These are phyloP conservation scores for Syngnathus acus DNA, from an alignment of 2,797 vertebrate genomes.

Conservation along the genomic window DNA sequence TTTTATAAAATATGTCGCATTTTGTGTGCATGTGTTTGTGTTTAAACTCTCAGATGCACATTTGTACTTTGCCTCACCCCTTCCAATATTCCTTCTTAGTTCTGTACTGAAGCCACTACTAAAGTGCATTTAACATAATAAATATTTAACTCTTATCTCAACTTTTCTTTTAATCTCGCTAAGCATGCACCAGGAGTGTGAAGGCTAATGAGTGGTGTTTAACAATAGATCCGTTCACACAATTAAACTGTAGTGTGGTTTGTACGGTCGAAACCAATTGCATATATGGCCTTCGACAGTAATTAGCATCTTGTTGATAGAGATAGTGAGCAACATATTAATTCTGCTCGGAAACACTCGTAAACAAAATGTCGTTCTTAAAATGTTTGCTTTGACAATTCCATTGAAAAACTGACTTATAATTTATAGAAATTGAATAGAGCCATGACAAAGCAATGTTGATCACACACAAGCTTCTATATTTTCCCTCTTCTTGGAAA, in stretches of 20 bases:
- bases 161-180: too few relatives aligned
- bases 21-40: not conserved
- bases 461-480: slow-evolving; percentile 13
- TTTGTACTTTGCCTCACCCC: slow-evolving; percentile 10
- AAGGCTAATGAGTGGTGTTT: not conserved
- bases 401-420: not conserved
- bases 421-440: not conserved
- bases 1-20: slow-evolving; percentile 4
- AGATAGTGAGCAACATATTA: slow-evolving; percentile 41
- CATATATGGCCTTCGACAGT: slow-evolving; percentile 41
- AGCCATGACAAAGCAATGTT: slow-evolving; percentile 15
- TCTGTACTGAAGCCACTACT: not conserved
- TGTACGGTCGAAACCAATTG: slow-evolving; percentile 29
- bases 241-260: not conserved
- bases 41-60: not conserved
- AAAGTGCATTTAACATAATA: not conserved
- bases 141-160: not conserved
- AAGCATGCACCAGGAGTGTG: not conserved
- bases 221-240: not conserved
- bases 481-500: slow-evolving; percentile 17
- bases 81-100: slow-evolving; percentile 30
- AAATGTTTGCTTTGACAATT: not conserved
- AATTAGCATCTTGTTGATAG: slow-evolving; percentile 69
- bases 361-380: not conserved
- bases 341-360: not conserved